Conservation (phyloP, 1,140 invertebrate genomes). For the Tribolium madens region DNA sequence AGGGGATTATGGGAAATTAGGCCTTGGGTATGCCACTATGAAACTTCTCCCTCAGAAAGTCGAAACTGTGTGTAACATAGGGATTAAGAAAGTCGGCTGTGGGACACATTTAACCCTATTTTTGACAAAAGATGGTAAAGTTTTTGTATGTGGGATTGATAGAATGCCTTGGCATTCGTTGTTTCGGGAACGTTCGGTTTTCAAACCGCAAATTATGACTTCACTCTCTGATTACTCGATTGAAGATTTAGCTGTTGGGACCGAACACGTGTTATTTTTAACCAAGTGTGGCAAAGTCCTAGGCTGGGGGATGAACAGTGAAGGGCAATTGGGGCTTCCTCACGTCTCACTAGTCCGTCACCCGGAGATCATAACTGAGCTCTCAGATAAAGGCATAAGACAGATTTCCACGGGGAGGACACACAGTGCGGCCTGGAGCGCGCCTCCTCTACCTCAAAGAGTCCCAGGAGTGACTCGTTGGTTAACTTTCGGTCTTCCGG, state of each 20-base stretch:
- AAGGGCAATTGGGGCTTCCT: conserved; percentile 74
- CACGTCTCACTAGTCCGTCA: conserved; percentile 70
- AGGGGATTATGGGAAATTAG: conserved; percentile 77
- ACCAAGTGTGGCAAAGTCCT: conserved; percentile 72
- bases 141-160: conserved; percentile 76
- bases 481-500: conserved; percentile 70
- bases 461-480: conserved; percentile 67
- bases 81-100: conserved; percentile 74
- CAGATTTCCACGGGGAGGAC: conserved; percentile 75
- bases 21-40: conserved; percentile 71
- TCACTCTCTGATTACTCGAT: conserved; percentile 68
- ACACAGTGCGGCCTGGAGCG: conserved; percentile 77
- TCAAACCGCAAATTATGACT: conserved; percentile 65
- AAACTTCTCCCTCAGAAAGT: conserved; percentile 72
- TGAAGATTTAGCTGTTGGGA: conserved; percentile 74
- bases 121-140: conserved; percentile 71
- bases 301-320: conserved; percentile 76
- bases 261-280: conserved; percentile 75
- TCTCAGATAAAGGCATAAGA: conserved; percentile 72
- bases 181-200: conserved; percentile 61
- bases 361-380: conserved; percentile 69
- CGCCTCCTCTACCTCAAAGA: conserved; percentile 67
- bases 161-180: conserved; percentile 72
- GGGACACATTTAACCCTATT: conserved; percentile 77
- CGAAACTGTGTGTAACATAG: conserved; percentile 69